A percentile compares a stretch with the other conserved stretches of the same genome.
Evolutionary conservation across 92 coral and sea anemone genomes (phyloP).

Genomic region (Parazoanthus atlanticus): DNA sequence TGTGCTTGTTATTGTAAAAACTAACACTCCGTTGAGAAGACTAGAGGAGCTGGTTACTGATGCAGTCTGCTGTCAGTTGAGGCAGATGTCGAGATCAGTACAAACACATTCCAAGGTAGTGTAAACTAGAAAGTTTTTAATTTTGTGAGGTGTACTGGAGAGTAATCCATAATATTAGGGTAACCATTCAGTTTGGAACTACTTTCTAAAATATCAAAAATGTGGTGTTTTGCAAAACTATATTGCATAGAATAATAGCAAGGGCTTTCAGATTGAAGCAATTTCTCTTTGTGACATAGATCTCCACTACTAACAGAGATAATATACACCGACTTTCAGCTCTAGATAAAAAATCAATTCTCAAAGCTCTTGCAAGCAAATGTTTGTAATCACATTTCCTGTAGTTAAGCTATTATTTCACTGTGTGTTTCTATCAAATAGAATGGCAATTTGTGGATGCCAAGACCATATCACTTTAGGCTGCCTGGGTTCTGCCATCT

Average conservation of each 20-base stretch:
- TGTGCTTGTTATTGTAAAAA: conserved; percentile 26
- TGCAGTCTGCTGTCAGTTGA: conserved; percentile 31
- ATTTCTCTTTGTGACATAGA: too few species aligned
- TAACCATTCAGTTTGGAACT: too few species aligned
- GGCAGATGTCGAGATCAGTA: conserved; percentile 27
- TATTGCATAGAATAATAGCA: too few species aligned
- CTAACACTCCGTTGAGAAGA: conserved; percentile 1
- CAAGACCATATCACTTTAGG: conserved; percentile 84
- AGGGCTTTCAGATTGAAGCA: too few species aligned
- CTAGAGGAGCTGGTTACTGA: background rate
- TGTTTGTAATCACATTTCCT: background rate
- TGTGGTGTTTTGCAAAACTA: too few species aligned
- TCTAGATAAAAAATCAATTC: background rate
- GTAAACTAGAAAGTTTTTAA: background rate
- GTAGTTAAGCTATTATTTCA: background rate
- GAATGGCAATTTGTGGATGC: conserved; percentile 60
- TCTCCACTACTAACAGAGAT: too few species aligned
- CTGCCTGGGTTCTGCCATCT: conserved; percentile 82
- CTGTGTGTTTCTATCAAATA: conserved; percentile 1
- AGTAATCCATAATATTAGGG: too few species aligned
- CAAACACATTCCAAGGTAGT: conserved; percentile 27
- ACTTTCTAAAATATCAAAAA: too few species aligned
- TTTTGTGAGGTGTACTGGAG: too few species aligned
- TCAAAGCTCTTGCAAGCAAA: background rate
- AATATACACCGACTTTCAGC: background rate